Evolutionary conservation across 2,888 invertebrate species (phyloP).

Genomic region (Torymus aiolomorphi): DNA sequence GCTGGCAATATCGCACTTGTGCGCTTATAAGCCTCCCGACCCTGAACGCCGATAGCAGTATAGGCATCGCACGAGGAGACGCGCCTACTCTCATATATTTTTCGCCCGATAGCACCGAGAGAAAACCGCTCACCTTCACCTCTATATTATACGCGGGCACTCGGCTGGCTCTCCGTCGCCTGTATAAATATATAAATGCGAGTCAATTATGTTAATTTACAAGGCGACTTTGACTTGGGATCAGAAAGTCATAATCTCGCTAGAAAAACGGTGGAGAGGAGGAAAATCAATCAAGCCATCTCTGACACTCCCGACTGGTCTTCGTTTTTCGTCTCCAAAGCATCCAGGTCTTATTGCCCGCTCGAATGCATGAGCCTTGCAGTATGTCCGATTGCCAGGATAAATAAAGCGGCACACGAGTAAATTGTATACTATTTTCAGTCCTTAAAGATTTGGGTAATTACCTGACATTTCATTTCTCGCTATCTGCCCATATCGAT

Average conservation of each 20-base stretch:
- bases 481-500: too few species aligned
- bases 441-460: too few species aligned
- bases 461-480: too few species aligned
- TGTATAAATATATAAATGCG: conserved; percentile 35
- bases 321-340: background rate
- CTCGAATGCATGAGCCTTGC: background rate
- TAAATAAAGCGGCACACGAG: too few species aligned
- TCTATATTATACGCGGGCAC: conserved; percentile 28
- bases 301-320: background rate
- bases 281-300: conserved; percentile 32
- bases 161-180: background rate
- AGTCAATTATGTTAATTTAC: conserved; percentile 44
- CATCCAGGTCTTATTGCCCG: conserved; percentile 15
- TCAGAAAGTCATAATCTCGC: conserved; percentile 36
- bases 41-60: background rate
- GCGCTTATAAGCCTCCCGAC: conserved; percentile 28
- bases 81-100: conserved; percentile 38
- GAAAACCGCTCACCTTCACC: conserved; percentile 54
- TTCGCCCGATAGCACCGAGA: conserved; percentile 21
- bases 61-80: too few species aligned
- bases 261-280: conserved; percentile 4
- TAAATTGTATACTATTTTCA: too few species aligned
- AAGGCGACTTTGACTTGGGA: conserved; percentile 21
- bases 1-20: conserved; percentile 44
- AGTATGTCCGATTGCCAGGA: too few species aligned